Base-by-base conservation (phyloP, 2,888 invertebrate genomes). In the Spialia ferax region DNA sequence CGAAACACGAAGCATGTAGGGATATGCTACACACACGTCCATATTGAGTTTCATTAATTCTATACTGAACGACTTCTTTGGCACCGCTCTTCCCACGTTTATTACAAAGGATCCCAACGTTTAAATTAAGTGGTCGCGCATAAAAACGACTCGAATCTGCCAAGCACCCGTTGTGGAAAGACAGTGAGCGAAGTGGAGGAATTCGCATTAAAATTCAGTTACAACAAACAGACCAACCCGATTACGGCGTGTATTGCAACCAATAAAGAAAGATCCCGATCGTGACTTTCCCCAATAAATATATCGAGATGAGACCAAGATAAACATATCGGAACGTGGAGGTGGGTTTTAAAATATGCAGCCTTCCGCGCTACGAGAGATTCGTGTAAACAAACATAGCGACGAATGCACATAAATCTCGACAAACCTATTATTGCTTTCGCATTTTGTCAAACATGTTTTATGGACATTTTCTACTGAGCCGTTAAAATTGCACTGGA, bases 231-330 rank as follows among this genome's bases (percentile, higher is more conserved):
- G 73, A 70, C 79, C 83, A 83, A 79, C 11, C 76, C 77, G 82
- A 85, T 87, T 83, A 85, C 80, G 79, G 81, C 81, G 76, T 77
- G 77, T 74, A 76, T 76, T 73, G 81, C 77, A 87, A 87, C 82
- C 87, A 86, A 90, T 88, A 90, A 84, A 84, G 79, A 84, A 80
- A 82, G 82, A 84, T 83, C 79, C 78, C 79, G 84, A 83, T 83
- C 83, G 85, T 80, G 84, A 86, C 83, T 84, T 86, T 82, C 85
- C 81, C 84, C 87, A 87, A 89, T 89, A 91, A 90, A 90, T 89
- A 89, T 87, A 88, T 90, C 87, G 87, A 87, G 85, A 90, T 88
- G 88, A 90, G 86, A 86, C 86, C 82, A 89, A 89, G 87, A 89
- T 89, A 90, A 92, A 91, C 85, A 91, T 86, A 88, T 87, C 85